Evolutionary conservation across 2,797 vertebrate genomes (phyloP).

Genomic region (Sphenopsis melanotis): DNA sequence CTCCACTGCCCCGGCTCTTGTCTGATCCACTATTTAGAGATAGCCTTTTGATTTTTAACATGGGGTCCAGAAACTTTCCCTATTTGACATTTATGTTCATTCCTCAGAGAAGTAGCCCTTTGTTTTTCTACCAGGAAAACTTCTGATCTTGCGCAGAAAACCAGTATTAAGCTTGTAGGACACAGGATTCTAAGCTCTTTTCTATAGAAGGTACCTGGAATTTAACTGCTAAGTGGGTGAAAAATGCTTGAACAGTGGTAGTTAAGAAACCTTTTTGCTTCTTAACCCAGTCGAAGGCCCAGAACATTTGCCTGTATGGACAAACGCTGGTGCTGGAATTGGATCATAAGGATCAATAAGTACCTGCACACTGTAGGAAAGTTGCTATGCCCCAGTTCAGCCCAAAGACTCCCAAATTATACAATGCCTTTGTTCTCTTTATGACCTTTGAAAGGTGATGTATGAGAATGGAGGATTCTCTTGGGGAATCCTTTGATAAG

Average conservation of each 20-base stretch:
- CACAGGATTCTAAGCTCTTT: background rate
- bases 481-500: background rate
- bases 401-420: background rate
- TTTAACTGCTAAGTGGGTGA: background rate
- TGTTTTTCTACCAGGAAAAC: background rate
- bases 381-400: background rate
- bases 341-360: background rate
- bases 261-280: background rate
- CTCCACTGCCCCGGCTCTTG: accelerated
- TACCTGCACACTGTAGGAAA: background rate
- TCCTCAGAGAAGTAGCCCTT: background rate
- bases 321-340: accelerated
- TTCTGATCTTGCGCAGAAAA: background rate
- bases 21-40: accelerated
- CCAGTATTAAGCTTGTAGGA: background rate
- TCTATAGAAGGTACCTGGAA: background rate
- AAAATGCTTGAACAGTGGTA: background rate
- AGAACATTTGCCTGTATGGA: background rate
- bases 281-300: background rate
- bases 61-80: accelerated
- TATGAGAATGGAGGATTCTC: background rate
- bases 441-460: background rate
- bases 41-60: accelerated
- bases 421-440: background rate
- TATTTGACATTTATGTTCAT: accelerated